Conservation (phyloP, 2,797 vertebrate genomes). For the Bradypus variegatus region DNA sequence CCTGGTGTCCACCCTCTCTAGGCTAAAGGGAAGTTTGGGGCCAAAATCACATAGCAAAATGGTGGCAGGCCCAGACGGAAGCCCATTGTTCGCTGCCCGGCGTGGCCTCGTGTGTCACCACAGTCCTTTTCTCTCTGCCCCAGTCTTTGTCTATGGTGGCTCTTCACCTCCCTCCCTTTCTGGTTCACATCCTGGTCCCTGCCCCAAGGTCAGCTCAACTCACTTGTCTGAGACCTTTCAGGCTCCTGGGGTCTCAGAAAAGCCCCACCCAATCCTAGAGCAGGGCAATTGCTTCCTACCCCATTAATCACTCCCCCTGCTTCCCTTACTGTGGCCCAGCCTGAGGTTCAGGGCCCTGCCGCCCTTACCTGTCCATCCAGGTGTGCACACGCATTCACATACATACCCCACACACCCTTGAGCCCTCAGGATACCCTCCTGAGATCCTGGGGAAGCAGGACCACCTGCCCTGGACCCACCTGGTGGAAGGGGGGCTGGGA, state of each 20-base stretch:
- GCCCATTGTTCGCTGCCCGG: neutral
- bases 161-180: neutral
- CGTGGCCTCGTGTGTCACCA: neutral
- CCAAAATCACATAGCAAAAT: neutral
- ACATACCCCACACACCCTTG: neutral
- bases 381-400: too few species aligned
- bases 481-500: constrained; percentile 79
- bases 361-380: neutral
- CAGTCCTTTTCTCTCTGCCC: neutral
- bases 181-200: neutral
- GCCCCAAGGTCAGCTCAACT: neutral
- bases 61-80: neutral
- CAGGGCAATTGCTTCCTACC: neutral
- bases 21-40: neutral
- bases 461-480: constrained; percentile 71
- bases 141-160: neutral
- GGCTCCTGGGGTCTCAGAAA: neutral
- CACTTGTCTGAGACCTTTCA: neutral
- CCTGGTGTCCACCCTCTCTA: neutral
- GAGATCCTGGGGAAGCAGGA: neutral
- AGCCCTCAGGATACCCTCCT: neutral
- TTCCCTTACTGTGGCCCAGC: neutral
- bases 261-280: neutral
- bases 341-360: neutral
- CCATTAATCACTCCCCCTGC: neutral